phyloP scores from a whole-genome alignment of 2,797 vertebrate species.

The Notoglanidium macrostoma region DNA sequence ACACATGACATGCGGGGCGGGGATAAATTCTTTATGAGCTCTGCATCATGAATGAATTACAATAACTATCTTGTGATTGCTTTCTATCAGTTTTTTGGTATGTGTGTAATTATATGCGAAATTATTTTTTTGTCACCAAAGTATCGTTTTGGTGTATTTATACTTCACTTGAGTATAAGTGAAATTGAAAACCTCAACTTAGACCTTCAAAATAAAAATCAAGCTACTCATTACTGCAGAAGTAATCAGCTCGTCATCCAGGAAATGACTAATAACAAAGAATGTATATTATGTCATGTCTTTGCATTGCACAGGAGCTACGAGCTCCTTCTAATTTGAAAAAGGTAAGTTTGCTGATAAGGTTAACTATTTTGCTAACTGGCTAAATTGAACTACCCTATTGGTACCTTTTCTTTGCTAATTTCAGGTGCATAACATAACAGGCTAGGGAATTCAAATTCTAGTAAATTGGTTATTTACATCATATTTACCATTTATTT shows the following conservation, averaged over 20 bases:
- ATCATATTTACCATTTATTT: not conserved
- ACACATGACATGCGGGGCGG: too few relatives aligned
- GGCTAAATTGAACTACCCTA: not conserved
- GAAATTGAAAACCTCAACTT: not conserved
- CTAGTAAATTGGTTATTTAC: not conserved
- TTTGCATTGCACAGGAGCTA: not conserved
- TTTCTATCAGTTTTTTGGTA: not conserved
- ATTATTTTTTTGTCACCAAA: not conserved
- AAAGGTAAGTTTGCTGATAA: not conserved
- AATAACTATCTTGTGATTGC: not conserved
- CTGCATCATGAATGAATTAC: not conserved
- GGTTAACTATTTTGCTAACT: not conserved
- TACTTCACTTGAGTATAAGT: not conserved
- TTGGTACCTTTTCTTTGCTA: not conserved
- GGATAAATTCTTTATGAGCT: not conserved
- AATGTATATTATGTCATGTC: not conserved
- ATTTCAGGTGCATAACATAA: not conserved
- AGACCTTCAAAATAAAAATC: too few relatives aligned
- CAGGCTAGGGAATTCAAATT: not conserved
- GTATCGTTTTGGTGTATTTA: not conserved
- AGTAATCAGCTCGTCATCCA: not conserved
- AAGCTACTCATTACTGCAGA: not conserved
- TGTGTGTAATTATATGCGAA: not conserved
- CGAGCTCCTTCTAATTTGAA: not conserved
- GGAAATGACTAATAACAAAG: not conserved